These are phyloP conservation scores for Rhea americana DNA, from an alignment of 2,113 vertebrate genomes.

Conservation along the genomic window DNA sequence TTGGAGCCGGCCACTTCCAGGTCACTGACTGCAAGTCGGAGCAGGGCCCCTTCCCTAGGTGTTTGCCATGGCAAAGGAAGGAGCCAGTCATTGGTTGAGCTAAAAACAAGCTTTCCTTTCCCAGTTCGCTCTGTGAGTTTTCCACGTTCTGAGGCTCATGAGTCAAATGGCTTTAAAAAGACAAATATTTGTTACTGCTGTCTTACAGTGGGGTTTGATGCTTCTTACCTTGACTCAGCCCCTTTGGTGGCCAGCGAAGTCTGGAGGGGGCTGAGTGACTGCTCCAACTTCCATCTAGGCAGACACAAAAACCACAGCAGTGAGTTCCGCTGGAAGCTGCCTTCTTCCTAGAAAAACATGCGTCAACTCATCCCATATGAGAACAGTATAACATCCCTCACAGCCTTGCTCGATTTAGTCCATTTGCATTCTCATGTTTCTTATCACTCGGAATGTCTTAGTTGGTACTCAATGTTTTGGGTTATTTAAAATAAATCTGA, in stretches of 20 bases:
- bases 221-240: not conserved
- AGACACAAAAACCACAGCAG: not conserved
- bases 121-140: not conserved
- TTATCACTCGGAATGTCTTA: not conserved
- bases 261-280: not conserved
- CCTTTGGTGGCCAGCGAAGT: not conserved
- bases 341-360: not conserved
- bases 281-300: not conserved
- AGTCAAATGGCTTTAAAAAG: not conserved
- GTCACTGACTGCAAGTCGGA: not conserved
- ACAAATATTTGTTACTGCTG: not conserved
- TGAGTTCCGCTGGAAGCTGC: not conserved
- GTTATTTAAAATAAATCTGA: slow-evolving; percentile 28
- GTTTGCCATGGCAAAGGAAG: not conserved
- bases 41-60: not conserved
- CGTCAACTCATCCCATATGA: not conserved
- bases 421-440: slow-evolving; percentile 29
- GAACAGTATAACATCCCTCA: not conserved
- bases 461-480: slow-evolving; percentile 2
- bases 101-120: not conserved
- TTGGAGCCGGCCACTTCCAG: not conserved
- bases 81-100: not conserved
- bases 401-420: not conserved
- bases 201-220: not conserved
- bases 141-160: not conserved